Evolutionary conservation across 2,797 vertebrate species (phyloP).

Genomic region (Yasuhikotakia modesta): DNA sequence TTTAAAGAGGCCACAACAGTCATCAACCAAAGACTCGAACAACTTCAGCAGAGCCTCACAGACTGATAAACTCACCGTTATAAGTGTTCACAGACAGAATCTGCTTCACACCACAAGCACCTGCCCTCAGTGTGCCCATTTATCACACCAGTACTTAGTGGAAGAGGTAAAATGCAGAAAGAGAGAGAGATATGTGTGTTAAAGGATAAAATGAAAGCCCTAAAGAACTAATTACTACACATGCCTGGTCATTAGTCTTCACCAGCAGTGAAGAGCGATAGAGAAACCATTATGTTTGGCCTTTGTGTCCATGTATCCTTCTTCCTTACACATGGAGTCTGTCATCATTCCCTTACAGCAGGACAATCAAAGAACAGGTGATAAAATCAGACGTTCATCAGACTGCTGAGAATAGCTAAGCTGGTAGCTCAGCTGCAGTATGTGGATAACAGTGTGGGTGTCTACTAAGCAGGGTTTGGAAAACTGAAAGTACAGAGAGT

Average conservation of each 20-base stretch:
- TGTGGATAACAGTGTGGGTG: not conserved
- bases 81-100: not conserved
- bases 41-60: not conserved
- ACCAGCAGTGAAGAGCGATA: constrained; percentile 40
- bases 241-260: constrained; percentile 51
- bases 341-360: not conserved
- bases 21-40: not conserved
- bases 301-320: constrained; percentile 7
- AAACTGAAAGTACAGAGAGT: not conserved
- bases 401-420: constrained; percentile 23
- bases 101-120: constrained; percentile 9
- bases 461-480: constrained; percentile 4
- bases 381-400: constrained; percentile 56
- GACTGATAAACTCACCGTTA: not conserved
- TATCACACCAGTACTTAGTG: constrained; percentile 50
- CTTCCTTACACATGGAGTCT: constrained; percentile 14
- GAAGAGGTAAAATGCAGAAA: not conserved
- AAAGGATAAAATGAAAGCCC: constrained; percentile 35
- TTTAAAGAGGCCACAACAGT: no score
- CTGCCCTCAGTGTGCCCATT: constrained; percentile 15
- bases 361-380: constrained; percentile 33
- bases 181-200: not conserved
- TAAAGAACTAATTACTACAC: constrained; percentile 51
- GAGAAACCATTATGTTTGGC: constrained; percentile 30
- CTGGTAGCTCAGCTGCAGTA: no score